Evolutionary conservation across 35 echinoderm and acorn worm species (phyloP), one percentile per base, ranked within the genome.

Genomic region (Strongylocentrotus purpuratus): DNA sequence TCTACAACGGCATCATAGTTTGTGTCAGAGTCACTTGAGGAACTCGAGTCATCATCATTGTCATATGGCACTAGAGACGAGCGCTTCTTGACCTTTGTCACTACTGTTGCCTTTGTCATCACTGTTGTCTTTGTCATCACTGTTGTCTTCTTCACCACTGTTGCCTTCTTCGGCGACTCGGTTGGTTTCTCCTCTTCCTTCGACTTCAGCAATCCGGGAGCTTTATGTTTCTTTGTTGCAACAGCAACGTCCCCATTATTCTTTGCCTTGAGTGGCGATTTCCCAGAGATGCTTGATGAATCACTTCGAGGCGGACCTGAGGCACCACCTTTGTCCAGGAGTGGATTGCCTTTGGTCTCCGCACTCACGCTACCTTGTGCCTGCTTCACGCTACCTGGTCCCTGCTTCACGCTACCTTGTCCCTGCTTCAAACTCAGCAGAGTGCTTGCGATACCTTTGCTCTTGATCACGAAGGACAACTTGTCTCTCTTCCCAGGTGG

Each of bases 1-100:
- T 95, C 96, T 20, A 90, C 96, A 31, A 98, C 94, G 33, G 86
- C 94, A 55, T 98, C 97, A 58, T 98, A 98, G 71, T 98, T 97
- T 71, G 91, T 96, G 5, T 98, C 97, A 20, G 97, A 98, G 46
- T 98, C 97, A 89, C 97, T 96, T 7, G 95, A 95, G 2, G 94
- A 96, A 58, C 89, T 97, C 31, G 96, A 96, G 92, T 97, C 97
- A 41, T 96, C 97, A 10, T 85, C 87, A 33, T 89, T 89, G 3
- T 86, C 90, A 93, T 98, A 98, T 8, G 97, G 97, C 10, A 98
- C 97, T 31, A 98, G 95, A 33, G 91, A 93, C 13, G 91, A 93
- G 48, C 28, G 32, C 31, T 93, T 93, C 2, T 32, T 93, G 4
- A 45, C 33, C 45, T 89, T 89, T 33, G 87, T 7, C 87, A 52